Conservation (phyloP, 2,113 vertebrate genomes). For the Etheostoma cragini region DNA sequence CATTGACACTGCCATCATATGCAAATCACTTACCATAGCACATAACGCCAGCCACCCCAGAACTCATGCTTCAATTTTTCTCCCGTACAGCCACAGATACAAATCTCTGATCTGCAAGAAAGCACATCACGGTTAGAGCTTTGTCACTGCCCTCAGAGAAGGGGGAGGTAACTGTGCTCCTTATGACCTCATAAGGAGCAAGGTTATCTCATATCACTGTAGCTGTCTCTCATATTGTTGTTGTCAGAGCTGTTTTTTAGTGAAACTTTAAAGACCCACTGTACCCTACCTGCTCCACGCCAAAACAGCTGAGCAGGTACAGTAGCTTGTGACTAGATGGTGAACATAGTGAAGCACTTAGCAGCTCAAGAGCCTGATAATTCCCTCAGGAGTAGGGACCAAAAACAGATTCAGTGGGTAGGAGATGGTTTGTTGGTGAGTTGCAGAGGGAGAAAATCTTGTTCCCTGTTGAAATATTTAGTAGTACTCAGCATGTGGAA, state of each 20-base stretch:
- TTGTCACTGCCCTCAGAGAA: no score
- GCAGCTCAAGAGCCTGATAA: neutral
- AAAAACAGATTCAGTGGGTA: constrained; percentile 24
- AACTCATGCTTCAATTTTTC: no score
- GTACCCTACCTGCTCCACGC: neutral
- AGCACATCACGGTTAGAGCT: no score
- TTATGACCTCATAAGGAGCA: no score
- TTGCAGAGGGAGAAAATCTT: constrained; percentile 55
- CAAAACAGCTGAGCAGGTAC: neutral
- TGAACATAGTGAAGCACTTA: neutral
- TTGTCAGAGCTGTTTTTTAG: neutral
- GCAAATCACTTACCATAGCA: no score
- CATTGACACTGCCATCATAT: no score
- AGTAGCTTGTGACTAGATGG: neutral
- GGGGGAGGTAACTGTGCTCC: no score
- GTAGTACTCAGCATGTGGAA: constrained; percentile 38
- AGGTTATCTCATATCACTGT: no score
- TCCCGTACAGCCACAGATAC: no score
- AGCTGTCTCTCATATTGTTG: neutral
- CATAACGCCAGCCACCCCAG: no score
- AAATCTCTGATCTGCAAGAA: no score
- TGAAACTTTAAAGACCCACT: neutral
- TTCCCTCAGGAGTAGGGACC: neutral
- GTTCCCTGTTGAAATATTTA: constrained; percentile 75
- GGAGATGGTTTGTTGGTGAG: constrained; percentile 57